phyloP scores from a whole-genome alignment of 2,888 invertebrate genomes.

The Drosophila colorata region DNA sequence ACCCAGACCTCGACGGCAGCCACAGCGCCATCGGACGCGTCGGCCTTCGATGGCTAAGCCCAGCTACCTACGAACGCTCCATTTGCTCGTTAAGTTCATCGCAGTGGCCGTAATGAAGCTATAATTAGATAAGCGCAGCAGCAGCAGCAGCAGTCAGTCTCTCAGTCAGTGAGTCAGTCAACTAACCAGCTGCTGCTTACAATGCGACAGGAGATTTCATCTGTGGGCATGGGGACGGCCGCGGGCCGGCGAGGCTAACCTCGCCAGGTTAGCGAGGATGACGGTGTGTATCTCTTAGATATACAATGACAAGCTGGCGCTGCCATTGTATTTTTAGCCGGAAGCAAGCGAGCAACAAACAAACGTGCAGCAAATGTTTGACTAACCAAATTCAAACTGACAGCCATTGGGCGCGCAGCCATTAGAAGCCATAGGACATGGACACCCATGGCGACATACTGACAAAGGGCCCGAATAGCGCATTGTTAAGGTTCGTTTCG shows the following conservation, averaged over 20 bases:
- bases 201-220: slow-evolving; percentile 15
- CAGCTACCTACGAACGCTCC: slow-evolving; percentile 42
- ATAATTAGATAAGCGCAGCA: slow-evolving; percentile 75
- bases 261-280: slow-evolving; percentile 45
- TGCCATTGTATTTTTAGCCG: slow-evolving; percentile 53
- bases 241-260: no score
- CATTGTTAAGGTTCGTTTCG: slow-evolving; percentile 22
- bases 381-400: slow-evolving; percentile 67
- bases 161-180: slow-evolving; percentile 10
- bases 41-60: slow-evolving; percentile 35
- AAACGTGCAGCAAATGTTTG: slow-evolving; percentile 69
- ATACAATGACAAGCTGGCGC: slow-evolving; percentile 29
- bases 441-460: slow-evolving; percentile 22
- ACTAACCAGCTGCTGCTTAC: slow-evolving; percentile 33
- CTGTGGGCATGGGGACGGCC: background rate
- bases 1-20: slow-evolving; percentile 26
- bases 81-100: slow-evolving; percentile 65
- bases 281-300: slow-evolving; percentile 46
- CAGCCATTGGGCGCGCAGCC: slow-evolving; percentile 40
- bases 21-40: slow-evolving; percentile 14
- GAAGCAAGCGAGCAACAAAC: slow-evolving; percentile 26
- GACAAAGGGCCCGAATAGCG: slow-evolving; percentile 15
- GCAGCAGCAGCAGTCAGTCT: slow-evolving; percentile 9
- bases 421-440: slow-evolving; percentile 33
- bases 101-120: slow-evolving; percentile 74